A percentile compares a stretch with the other conserved stretches of the same genome.
Evolutionary conservation across 2,113 vertebrate genomes (phyloP).

Genomic region (Nesogale talazaci): DNA sequence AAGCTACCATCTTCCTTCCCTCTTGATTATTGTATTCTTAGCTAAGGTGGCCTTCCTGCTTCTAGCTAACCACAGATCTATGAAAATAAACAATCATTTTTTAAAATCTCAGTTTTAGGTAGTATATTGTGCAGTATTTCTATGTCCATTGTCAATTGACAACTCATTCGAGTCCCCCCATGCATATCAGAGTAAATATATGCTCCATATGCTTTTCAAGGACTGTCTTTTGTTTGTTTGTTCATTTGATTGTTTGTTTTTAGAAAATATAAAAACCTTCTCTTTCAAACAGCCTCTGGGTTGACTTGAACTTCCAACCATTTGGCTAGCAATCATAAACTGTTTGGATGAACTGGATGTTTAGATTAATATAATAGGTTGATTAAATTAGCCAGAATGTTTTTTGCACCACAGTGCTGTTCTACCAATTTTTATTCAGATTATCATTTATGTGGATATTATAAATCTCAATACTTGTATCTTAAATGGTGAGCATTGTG

Average conservation of each 20-base stretch:
- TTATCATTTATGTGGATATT: background rate
- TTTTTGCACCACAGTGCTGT: background rate
- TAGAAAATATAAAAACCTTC: background rate
- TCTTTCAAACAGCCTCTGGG: background rate
- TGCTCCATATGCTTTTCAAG: background rate
- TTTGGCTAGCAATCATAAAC: background rate
- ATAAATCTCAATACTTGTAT: background rate
- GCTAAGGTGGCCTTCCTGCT: background rate
- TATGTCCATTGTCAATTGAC: background rate
- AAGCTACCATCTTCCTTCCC: background rate
- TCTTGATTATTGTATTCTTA: background rate
- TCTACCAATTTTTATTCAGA: background rate
- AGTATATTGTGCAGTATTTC: background rate
- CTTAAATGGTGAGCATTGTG: background rate
- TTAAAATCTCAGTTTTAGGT: background rate
- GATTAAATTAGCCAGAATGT: background rate
- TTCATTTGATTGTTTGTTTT: background rate
- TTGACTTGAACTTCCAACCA: background rate
- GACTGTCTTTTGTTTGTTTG: background rate
- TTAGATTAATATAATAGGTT: background rate
- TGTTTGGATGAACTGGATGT: background rate
- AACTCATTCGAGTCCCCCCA: background rate
- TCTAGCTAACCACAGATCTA: background rate
- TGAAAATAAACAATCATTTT: background rate
- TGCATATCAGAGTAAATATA: background rate